These are phyloP conservation scores for Nemopilema nomurai DNA, from an alignment of 30 jellyfish, hydroid and myxozoan genomes.

Conservation along the genomic window DNA sequence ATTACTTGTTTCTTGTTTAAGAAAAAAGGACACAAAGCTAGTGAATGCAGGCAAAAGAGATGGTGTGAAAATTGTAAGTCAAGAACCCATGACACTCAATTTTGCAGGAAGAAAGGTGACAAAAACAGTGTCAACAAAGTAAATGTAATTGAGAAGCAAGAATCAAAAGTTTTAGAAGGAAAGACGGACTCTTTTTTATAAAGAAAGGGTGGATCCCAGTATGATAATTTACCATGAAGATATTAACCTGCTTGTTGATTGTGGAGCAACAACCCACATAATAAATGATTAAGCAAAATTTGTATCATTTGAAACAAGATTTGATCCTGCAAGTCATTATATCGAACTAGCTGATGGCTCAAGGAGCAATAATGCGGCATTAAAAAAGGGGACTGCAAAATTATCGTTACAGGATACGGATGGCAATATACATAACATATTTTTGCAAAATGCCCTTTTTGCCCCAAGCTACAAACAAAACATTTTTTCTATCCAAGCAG, in stretches of 20 bases:
- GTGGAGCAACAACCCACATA: conserved; percentile 68
- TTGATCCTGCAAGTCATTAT: conserved; percentile 55
- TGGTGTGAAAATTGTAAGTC: conserved; percentile 12
- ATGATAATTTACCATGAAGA: too few relatives aligned
- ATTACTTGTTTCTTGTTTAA: too few relatives aligned
- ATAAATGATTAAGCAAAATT: conserved; percentile 28
- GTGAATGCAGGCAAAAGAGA: conserved; percentile 6
- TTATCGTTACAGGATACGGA: conserved; percentile 9
- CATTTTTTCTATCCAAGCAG: conserved; percentile 63
- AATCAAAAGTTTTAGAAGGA: neutral
- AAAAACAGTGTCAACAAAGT: too few relatives aligned
- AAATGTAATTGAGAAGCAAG: too few relatives aligned
- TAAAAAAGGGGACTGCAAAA: conserved; percentile 44
- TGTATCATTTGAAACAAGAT: conserved; percentile 14
- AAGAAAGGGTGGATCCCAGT: conserved; percentile 5
- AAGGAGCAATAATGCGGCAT: conserved; percentile 49
- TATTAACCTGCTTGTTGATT: conserved; percentile 52
- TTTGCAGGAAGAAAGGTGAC: neutral
- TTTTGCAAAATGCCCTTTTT: conserved; percentile 57
- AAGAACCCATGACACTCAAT: neutral
- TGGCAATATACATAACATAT: conserved; percentile 21
- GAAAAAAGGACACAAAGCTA: conserved; percentile 13
- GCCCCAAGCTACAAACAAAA: conserved; percentile 36
- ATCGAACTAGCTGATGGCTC: conserved; percentile 74
- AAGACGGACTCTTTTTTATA: conserved; percentile 14